Conservation (phyloP, 2,888 invertebrate species). For the Pseudococcus longispinus region DNA sequence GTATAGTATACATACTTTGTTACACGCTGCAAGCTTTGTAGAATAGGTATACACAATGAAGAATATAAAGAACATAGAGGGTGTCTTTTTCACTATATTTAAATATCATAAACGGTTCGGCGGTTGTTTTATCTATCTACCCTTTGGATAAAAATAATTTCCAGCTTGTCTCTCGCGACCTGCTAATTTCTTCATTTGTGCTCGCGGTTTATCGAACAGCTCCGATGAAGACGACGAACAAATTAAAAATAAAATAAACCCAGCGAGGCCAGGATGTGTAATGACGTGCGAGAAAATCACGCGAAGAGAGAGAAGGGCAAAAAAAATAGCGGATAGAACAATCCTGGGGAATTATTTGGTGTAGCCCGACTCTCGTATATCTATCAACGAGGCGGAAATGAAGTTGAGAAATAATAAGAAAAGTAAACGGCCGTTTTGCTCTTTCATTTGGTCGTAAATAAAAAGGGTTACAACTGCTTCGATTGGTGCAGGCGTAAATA, state of each 20-base stretch:
- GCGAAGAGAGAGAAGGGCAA: neutral
- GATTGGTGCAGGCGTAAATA: conserved; percentile 39
- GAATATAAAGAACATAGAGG: neutral
- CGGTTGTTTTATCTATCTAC: neutral
- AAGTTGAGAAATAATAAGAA: conserved; percentile 52
- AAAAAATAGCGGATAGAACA: conserved; percentile 11
- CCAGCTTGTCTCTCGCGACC: neutral
- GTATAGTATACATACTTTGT: neutral
- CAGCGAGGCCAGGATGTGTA: neutral
- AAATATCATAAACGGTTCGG: neutral
- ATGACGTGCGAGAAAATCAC: neutral
- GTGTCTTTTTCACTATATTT: conserved; percentile 17
- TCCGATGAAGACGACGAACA: neutral
- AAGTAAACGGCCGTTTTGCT: conserved; percentile 48
- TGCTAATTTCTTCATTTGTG: neutral
- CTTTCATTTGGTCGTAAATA: conserved; percentile 41
- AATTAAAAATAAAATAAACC: neutral
- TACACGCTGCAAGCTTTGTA: neutral
- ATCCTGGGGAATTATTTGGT: conserved; percentile 31
- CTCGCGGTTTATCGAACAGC: neutral
- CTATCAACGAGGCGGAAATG: conserved; percentile 50
- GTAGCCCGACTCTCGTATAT: conserved; percentile 48
- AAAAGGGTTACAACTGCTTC: neutral
- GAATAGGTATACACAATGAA: neutral
- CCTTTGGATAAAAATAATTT: neutral